phyloP scores from a whole-genome alignment of 2,797 vertebrate species.

The Avahi laniger region DNA sequence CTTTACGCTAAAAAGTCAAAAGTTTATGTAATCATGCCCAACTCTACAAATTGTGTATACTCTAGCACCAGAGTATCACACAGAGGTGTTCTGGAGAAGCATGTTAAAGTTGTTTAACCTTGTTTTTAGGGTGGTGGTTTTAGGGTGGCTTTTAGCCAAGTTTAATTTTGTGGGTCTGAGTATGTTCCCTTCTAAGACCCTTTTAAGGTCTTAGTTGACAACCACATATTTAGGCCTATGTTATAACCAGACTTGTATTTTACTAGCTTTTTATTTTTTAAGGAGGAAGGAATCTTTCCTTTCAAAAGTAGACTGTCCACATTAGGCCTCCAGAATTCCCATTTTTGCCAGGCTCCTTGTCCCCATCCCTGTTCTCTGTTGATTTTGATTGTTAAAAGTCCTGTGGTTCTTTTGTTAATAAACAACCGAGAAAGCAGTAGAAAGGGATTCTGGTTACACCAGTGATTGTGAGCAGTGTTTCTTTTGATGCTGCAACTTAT shows the following conservation, averaged over 20 bases:
- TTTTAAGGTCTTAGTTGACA: not conserved
- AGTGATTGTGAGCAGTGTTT: not conserved
- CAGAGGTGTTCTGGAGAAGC: not conserved
- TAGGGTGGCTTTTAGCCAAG: too few species aligned
- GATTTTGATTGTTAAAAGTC: not conserved
- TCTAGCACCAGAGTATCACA: not conserved
- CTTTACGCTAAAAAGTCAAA: not conserved
- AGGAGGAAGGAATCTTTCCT: not conserved
- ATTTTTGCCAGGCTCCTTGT: not conserved
- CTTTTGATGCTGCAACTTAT: not conserved
- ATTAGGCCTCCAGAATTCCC: not conserved
- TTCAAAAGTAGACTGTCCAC: not conserved
- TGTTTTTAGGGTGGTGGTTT: not conserved
- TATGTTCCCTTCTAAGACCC: not conserved
- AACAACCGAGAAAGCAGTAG: constrained; percentile 14
- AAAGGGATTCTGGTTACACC: not conserved
- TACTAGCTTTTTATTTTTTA: not conserved
- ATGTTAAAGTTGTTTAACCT: not conserved
- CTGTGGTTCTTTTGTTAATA: not conserved
- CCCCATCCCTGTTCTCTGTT: not conserved
- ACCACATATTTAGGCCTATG: not conserved
- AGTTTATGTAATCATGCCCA: constrained; percentile 9
- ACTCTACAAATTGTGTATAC: not conserved
- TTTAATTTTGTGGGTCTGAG: not conserved
- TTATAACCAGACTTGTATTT: not conserved